Percentiles rank a stretch among this genome's conserved stretches.
Conservation (phyloP, 2,797 vertebrate species). For the Aldrovandia affinis region DNA sequence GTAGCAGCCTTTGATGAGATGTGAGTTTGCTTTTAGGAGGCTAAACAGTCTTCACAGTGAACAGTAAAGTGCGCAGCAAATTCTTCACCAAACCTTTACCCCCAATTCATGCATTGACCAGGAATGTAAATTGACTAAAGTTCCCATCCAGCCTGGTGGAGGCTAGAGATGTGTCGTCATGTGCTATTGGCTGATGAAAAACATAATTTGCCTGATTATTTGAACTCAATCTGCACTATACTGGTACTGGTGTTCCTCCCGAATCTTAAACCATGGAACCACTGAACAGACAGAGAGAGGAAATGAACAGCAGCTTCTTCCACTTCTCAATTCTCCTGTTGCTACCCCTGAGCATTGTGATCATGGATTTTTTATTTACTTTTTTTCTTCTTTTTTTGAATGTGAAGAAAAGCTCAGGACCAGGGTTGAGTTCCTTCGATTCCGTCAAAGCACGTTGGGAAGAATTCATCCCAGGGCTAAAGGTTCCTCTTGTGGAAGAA, state of each 20-base stretch:
- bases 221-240: background rate
- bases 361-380: slow-evolving; percentile 51
- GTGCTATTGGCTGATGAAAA: background rate
- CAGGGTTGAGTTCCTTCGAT: slow-evolving; percentile 22
- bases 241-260: background rate
- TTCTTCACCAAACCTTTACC: background rate
- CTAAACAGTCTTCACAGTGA: background rate
- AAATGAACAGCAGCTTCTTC: slow-evolving; percentile 35
- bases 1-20: background rate
- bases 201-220: background rate
- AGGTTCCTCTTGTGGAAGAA: slow-evolving; percentile 57
- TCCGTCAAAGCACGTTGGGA: slow-evolving; percentile 56
- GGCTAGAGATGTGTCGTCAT: background rate
- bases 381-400: slow-evolving; percentile 35
- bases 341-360: slow-evolving; percentile 51
- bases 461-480: slow-evolving; percentile 54
- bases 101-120: background rate
- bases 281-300: background rate
- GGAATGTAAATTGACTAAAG: background rate
- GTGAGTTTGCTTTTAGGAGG: background rate
- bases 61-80: background rate
- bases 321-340: slow-evolving; percentile 38
- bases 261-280: background rate
- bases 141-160: background rate
- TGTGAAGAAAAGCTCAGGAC: slow-evolving; percentile 59